These are phyloP conservation scores for Pampus argenteus DNA, from an alignment of 2,797 vertebrate species.

Conservation along the genomic window DNA sequence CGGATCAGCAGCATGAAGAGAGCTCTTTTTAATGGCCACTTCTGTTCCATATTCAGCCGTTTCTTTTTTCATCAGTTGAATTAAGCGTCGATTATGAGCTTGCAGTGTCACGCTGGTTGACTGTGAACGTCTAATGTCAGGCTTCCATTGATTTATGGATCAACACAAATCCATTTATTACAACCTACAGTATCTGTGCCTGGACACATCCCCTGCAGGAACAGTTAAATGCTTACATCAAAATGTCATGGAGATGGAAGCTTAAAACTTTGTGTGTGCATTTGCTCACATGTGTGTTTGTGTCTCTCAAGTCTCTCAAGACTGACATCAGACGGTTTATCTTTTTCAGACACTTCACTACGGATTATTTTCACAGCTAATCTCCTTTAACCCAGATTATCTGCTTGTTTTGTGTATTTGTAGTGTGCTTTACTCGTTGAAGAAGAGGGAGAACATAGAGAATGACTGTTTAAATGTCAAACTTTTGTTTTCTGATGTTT, in stretches of 20 bases:
- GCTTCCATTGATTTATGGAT: slow-evolving; percentile 61
- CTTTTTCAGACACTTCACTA: slow-evolving; percentile 56
- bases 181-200: slow-evolving; percentile 64
- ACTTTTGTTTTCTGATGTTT: slow-evolving; percentile 49
- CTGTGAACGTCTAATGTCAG: slow-evolving; percentile 63
- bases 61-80: slow-evolving; percentile 35
- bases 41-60: slow-evolving; percentile 49
- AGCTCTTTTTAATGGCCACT: slow-evolving; percentile 22
- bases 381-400: slow-evolving; percentile 79
- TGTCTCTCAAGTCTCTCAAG: slow-evolving; percentile 37
- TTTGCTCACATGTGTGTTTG: slow-evolving; percentile 40
- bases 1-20: background rate
- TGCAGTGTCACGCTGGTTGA: slow-evolving; percentile 51
- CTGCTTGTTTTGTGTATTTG: slow-evolving; percentile 58
- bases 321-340: slow-evolving; percentile 54
- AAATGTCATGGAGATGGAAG: slow-evolving; percentile 72
- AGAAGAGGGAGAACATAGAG: slow-evolving; percentile 26
- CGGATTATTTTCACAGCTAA: slow-evolving; percentile 71
- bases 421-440: slow-evolving; percentile 48
- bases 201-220: slow-evolving; percentile 62
- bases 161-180: slow-evolving; percentile 70
- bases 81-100: slow-evolving; percentile 40
- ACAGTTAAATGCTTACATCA: slow-evolving; percentile 69
- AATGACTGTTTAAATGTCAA: slow-evolving; percentile 74
- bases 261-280: slow-evolving; percentile 39